These are phyloP conservation scores for Drosophila pallidifrons DNA, from an alignment of 1,140 invertebrate genomes.

Conservation along the genomic window DNA sequence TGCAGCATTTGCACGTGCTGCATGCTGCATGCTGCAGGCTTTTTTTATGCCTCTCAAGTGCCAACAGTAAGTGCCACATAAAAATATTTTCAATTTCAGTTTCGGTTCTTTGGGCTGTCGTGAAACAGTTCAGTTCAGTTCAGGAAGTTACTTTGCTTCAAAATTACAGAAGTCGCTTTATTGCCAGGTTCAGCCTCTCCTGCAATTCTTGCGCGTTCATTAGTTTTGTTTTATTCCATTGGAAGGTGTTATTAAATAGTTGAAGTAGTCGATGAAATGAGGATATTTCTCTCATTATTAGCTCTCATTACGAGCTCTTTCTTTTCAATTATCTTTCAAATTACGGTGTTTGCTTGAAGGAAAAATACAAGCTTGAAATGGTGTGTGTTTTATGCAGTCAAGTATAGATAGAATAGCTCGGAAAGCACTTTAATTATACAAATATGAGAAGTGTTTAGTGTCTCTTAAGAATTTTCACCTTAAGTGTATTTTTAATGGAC, in stretches of 20 bases:
- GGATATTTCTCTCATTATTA: too few relatives aligned
- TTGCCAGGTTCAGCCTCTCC: slow-evolving; percentile 13
- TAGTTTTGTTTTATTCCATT: slow-evolving; percentile 23
- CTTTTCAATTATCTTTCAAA: too few relatives aligned
- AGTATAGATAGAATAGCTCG: too few relatives aligned
- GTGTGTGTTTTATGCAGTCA: too few relatives aligned
- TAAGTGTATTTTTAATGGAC: neutral
- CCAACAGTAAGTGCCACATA: slow-evolving; percentile 49
- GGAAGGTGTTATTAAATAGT: slow-evolving; percentile 18
- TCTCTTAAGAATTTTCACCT: neutral
- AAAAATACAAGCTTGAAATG: too few relatives aligned
- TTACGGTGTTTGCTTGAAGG: too few relatives aligned
- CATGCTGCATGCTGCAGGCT: slow-evolving; percentile 14
- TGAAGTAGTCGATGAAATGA: too few relatives aligned
- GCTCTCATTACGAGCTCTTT: too few relatives aligned
- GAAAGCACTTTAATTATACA: too few relatives aligned
- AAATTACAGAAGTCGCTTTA: slow-evolving; percentile 41
- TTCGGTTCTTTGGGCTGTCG: slow-evolving; percentile 19
- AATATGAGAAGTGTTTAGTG: neutral
- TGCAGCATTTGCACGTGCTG: slow-evolving; percentile 44
- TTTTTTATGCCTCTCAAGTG: slow-evolving; percentile 22
- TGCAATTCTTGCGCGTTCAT: slow-evolving; percentile 9
- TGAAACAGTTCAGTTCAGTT: slow-evolving; percentile 23
- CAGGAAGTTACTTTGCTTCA: slow-evolving; percentile 18
- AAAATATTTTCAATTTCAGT: slow-evolving; percentile 63